These are phyloP conservation scores for Cardiocondyla obscurior DNA, from an alignment of 1,140 invertebrate species.

Conservation along the genomic window DNA sequence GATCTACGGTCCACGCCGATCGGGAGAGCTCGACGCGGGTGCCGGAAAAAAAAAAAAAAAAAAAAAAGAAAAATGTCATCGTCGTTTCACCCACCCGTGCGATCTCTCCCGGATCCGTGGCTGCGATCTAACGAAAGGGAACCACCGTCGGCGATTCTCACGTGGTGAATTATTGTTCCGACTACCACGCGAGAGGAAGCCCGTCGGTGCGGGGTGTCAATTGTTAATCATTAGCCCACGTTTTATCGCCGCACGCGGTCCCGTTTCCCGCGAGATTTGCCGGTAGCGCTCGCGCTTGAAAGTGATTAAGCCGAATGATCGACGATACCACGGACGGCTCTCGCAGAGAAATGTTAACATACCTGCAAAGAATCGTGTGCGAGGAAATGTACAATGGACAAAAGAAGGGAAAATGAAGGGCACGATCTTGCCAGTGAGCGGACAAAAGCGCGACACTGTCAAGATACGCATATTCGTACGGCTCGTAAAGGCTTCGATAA, in stretches of 20 bases:
- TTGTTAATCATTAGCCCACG: background rate
- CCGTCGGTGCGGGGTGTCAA: background rate
- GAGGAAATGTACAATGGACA: constrained; percentile 1
- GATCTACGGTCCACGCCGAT: background rate
- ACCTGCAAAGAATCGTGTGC: background rate
- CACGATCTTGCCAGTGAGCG: constrained; percentile 7
- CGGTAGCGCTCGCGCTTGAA: too few relatives aligned
- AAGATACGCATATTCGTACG: constrained; percentile 50
- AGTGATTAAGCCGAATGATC: background rate
- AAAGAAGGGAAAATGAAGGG: background rate
- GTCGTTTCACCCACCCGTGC: background rate
- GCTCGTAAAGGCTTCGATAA: constrained; percentile 45
- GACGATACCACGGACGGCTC: constrained; percentile 15
- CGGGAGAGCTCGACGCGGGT: background rate
- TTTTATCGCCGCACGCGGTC: background rate
- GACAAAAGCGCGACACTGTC: constrained; percentile 22
- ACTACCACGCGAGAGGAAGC: background rate
- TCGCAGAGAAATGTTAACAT: background rate
- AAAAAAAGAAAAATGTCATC: background rate
- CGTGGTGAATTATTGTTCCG: background rate
- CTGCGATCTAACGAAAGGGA: background rate
- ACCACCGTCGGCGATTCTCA: background rate
- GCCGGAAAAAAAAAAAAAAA: too few relatives aligned
- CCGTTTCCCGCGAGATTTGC: background rate
- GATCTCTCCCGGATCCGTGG: background rate